phyloP scores from a whole-genome alignment of 92 coral and sea anemone genomes.

The Parazoanthus atlanticus region DNA sequence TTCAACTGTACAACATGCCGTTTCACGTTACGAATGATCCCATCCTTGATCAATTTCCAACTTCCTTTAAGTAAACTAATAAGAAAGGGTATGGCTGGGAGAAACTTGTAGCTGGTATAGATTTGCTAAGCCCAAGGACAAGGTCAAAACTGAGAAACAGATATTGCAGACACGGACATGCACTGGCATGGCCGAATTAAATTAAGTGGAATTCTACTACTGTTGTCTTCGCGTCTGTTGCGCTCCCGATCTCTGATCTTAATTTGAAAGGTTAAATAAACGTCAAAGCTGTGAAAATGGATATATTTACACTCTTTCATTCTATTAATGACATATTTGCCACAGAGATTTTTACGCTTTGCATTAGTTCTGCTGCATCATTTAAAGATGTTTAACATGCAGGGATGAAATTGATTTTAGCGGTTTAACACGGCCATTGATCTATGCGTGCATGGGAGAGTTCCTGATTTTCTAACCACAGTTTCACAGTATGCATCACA shows the following conservation, averaged over 20 bases:
- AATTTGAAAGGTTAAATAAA: neutral
- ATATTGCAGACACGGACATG: neutral
- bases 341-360: neutral
- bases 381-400: neutral
- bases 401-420: neutral
- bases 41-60: neutral
- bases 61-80: neutral
- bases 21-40: neutral
- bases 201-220: too few relatives aligned
- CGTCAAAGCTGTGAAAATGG: neutral
- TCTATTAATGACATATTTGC: neutral
- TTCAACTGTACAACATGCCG: neutral
- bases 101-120: neutral
- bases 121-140: neutral
- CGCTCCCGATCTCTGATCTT: neutral
- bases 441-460: neutral
- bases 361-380: neutral
- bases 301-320: neutral
- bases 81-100: neutral
- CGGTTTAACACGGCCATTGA: neutral
- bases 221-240: neutral
- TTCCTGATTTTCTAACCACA: neutral
- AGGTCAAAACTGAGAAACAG: neutral
- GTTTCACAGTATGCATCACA: neutral
- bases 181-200: neutral